Base-by-base conservation (phyloP, 2,113 vertebrate species). In the Narcine bancroftii region DNA sequence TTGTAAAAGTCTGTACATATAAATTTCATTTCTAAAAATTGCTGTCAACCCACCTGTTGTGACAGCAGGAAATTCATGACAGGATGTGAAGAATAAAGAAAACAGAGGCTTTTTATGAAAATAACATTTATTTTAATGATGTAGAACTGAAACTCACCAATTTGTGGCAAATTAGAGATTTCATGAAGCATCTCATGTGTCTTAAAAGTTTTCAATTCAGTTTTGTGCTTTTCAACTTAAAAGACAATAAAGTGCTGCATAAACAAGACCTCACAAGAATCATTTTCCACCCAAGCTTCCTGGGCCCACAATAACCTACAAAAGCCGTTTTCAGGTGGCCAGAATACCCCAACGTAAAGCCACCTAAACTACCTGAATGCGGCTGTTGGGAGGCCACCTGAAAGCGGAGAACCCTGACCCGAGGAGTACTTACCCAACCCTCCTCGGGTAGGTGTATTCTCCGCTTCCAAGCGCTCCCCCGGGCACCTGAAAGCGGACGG, bases 31-130 rank as follows among this genome's bases (percentile, higher is more conserved):
- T 87, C 36, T 75, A 39, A 75, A n/a, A 87, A 69, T 69, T 56
- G 19, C 6, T 17, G 6, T 29, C 50, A 2, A 87, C 1, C 33
- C 81, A 87, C 33, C 53, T 87, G 81, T 33, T 60, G 21, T n/a
- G n/a, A 36, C 81, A 85, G 56, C 50, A 87, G 81, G 81, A 87
- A 63, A 60, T 56, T 36, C 53, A 36, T 36, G 45, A 33, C 53
- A 87, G 81, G 81, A 87, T 87, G 53, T 87, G 81, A n/a, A 60
- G 56, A 87, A 85, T 60, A 19, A n/a, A 60, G 13, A 60, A 15
- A 13, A n/a, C 13, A 6, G 6, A 60, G 4, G 36, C 81, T 87
- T 19, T 36, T 87, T 87, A 36, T 63, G 19, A 87, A 87, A 42
- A 87, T 2, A 36, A 87, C 0, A 15, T n/a, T n/a, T n/a, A 4